These are phyloP conservation scores for Drosophila fungiperda DNA, from an alignment of 2,888 invertebrate genomes.

Conservation along the genomic window DNA sequence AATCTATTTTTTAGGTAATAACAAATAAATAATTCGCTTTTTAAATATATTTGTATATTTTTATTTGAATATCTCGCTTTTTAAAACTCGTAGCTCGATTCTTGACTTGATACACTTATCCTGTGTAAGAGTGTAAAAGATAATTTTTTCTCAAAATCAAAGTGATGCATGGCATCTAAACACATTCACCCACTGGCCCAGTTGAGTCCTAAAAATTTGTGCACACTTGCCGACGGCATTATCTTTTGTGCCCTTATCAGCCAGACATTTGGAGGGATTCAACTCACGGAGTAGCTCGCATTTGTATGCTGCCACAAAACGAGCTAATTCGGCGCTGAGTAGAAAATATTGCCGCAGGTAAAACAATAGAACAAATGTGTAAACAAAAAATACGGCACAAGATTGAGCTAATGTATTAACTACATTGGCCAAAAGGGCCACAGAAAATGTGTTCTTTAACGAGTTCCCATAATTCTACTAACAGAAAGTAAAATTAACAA, in stretches of 20 bases:
- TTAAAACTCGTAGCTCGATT: not conserved
- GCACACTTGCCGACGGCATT: conserved; percentile 62
- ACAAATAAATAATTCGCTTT: not conserved
- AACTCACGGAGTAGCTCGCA: conserved; percentile 34
- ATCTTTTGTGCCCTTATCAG: conserved; percentile 69
- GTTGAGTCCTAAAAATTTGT: conserved; percentile 25
- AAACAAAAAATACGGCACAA: conserved; percentile 14
- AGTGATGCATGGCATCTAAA: conserved; percentile 37
- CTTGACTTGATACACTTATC: not conserved
- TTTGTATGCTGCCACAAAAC: conserved; percentile 56
- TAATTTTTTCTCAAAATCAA: conserved; percentile 41
- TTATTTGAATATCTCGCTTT: not conserved
- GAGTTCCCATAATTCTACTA: not conserved
- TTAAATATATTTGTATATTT: not conserved
- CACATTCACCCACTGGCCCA: not conserved
- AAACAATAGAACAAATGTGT: conserved; percentile 22
- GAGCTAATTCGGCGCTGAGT: conserved; percentile 55
- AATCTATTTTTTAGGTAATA: not conserved
- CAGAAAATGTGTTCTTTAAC: not conserved
- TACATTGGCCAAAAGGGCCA: conserved; percentile 42
- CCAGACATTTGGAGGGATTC: conserved; percentile 38
- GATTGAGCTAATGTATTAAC: conserved; percentile 60
- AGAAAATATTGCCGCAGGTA: conserved; percentile 49
- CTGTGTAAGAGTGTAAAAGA: conserved; percentile 7
- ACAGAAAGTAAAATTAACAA: not conserved